Evolutionary conservation across 2,888 invertebrate genomes (phyloP).

Genomic region (Dione juno): DNA sequence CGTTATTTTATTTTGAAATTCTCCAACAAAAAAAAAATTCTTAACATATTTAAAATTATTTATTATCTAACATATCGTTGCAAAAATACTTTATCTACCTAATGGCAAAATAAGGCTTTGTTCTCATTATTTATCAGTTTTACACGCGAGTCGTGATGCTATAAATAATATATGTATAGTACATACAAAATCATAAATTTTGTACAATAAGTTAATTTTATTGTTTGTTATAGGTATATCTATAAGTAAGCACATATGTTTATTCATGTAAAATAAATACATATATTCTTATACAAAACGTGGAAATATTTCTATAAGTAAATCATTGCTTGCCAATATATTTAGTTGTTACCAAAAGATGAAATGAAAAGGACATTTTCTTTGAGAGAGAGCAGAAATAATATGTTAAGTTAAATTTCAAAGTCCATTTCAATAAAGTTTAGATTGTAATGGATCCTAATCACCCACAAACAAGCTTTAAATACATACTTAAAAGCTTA

Average conservation of each 20-base stretch:
- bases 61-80: too few relatives aligned
- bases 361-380: background rate
- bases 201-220: slow-evolving; percentile 6
- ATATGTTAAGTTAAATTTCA: background rate
- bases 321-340: background rate
- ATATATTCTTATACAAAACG: background rate
- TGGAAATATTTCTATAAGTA: too few relatives aligned
- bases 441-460: background rate
- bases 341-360: background rate
- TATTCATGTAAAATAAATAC: background rate
- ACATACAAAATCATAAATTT: slow-evolving; percentile 4
- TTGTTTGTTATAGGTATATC: background rate
- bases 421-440: background rate
- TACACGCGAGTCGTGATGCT: slow-evolving; percentile 33
- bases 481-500: background rate
- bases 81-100: too few relatives aligned
- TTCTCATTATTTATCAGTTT: slow-evolving; percentile 32
- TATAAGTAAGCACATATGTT: background rate
- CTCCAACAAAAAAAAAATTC: too few relatives aligned
- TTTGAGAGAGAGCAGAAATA: background rate
- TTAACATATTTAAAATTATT: too few relatives aligned
- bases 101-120: background rate
- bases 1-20: too few relatives aligned
- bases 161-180: slow-evolving; percentile 20
- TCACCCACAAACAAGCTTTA: background rate